Percentiles rank a stretch among this genome's conserved stretches.
Conservation (phyloP, 2,888 invertebrate species). For the Eulithis prunata region DNA sequence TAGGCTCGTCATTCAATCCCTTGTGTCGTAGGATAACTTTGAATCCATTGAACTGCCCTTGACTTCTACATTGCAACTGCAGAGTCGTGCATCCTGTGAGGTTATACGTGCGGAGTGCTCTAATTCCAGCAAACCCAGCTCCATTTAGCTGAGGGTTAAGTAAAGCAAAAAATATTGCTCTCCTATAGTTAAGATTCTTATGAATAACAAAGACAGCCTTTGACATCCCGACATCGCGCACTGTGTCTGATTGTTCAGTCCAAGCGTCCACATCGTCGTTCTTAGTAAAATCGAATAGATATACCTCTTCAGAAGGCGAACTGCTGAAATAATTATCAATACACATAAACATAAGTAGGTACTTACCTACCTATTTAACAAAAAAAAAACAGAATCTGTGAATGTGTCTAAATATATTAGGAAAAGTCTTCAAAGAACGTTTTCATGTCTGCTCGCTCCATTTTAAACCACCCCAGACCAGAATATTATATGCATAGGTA, state of each 20-base stretch:
- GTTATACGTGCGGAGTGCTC: slow-evolving; percentile 77
- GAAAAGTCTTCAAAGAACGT: too few relatives aligned
- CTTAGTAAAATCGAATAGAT: slow-evolving; percentile 85
- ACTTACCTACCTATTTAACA: neutral
- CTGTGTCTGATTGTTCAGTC: slow-evolving; percentile 87
- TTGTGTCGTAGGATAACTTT: slow-evolving; percentile 86
- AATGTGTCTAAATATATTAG: too few relatives aligned
- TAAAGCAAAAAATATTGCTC: slow-evolving; percentile 86
- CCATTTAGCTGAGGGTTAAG: slow-evolving; percentile 88
- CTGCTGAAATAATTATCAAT: slow-evolving; percentile 46
- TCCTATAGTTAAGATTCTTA: slow-evolving; percentile 83
- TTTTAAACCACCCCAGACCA: too few relatives aligned
- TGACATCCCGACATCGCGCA: slow-evolving; percentile 86
- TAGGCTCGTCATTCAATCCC: slow-evolving; percentile 81
- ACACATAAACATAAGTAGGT: neutral
- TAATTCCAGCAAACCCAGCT: slow-evolving; percentile 87
- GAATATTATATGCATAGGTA: too few relatives aligned
- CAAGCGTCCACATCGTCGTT: slow-evolving; percentile 78
- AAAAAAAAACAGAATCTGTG: too few relatives aligned
- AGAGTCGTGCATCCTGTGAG: slow-evolving; percentile 77
- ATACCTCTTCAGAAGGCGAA: slow-evolving; percentile 55
- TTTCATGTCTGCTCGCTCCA: too few relatives aligned
- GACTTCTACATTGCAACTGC: slow-evolving; percentile 82
- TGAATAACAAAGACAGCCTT: slow-evolving; percentile 85
- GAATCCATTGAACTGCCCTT: slow-evolving; percentile 84